A percentile compares a stretch with the other conserved stretches of the same genome.
Conservation (phyloP, 30 jellyfish, hydroid and myxozoan genomes). For the Turritopsis rubra region DNA sequence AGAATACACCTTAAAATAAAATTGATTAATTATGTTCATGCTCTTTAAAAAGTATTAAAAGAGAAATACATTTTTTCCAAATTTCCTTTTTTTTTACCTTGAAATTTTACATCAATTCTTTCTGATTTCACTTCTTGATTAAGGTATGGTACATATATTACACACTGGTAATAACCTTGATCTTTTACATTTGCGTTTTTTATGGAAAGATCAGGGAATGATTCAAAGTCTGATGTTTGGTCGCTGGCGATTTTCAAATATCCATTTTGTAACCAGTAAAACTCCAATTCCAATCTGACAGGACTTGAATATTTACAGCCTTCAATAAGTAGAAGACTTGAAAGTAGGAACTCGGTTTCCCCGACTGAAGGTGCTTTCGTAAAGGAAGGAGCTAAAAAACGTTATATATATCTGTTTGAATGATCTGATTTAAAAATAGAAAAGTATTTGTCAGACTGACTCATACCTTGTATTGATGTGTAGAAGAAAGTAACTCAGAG, state of each 20-base stretch:
- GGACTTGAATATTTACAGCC: background rate
- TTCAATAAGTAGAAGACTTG: background rate
- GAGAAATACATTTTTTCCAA: background rate
- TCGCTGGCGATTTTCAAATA: background rate
- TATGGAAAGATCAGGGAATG: background rate
- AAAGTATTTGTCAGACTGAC: no score
- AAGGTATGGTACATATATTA: background rate
- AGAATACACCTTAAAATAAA: background rate
- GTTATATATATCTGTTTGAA: no score
- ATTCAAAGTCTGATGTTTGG: background rate
- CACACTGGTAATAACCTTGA: constrained; percentile 15
- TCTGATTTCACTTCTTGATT: constrained; percentile 3
- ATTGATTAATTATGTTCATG: background rate
- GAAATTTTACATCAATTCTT: background rate
- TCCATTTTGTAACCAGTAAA: constrained; percentile 6
- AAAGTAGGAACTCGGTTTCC: background rate
- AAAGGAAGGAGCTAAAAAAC: background rate
- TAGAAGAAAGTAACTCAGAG: no score
- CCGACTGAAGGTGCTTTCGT: background rate
- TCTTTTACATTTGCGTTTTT: background rate
- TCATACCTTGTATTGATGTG: no score
- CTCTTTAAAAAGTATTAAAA: no score
- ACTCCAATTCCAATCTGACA: background rate
- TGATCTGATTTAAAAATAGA: no score
- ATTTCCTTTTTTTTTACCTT: background rate